These are phyloP conservation scores for Leptestheria dahalacensis DNA, from an alignment of 1,140 invertebrate species.

Conservation along the genomic window DNA sequence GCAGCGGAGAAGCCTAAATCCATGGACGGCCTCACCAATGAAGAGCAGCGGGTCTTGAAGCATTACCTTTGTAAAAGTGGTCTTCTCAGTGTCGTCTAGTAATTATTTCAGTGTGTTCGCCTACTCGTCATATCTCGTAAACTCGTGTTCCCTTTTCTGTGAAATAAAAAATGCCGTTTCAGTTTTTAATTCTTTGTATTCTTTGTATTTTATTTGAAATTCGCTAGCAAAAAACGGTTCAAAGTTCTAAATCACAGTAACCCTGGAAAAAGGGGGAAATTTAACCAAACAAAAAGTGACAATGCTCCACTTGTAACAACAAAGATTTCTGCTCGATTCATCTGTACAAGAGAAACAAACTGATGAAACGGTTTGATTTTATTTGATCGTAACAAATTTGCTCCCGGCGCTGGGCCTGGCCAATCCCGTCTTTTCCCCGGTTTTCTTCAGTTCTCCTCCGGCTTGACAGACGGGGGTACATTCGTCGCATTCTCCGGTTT, in stretches of 20 bases:
- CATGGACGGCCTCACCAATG: conserved; percentile 7
- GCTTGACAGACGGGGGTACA: too few relatives aligned
- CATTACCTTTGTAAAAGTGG: conserved; percentile 3
- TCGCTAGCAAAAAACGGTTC: neutral
- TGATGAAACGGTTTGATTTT: neutral
- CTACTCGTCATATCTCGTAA: conserved; percentile 1
- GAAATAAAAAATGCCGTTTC: too few relatives aligned
- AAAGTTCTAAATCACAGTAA: neutral
- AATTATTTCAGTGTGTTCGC: neutral
- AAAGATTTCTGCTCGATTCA: too few relatives aligned
- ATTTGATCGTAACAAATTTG: too few relatives aligned
- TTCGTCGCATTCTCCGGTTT: too few relatives aligned
- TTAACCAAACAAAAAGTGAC: too few relatives aligned
- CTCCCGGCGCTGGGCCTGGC: conserved; percentile 1
- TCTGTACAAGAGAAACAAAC: neutral
- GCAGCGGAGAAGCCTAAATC: conserved; percentile 1
- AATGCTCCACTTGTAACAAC: too few relatives aligned
- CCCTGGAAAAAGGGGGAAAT: neutral
- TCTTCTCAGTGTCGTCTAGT: neutral
- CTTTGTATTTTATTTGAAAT: neutral
- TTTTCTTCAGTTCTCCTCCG: too few relatives aligned
- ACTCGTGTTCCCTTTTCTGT: neutral
- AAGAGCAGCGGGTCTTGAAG: conserved; percentile 7
- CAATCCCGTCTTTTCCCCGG: conserved; percentile 6
- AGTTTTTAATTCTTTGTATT: neutral